Base-by-base conservation (phyloP, 2,113 vertebrate genomes). In the Scopus umbretta region DNA sequence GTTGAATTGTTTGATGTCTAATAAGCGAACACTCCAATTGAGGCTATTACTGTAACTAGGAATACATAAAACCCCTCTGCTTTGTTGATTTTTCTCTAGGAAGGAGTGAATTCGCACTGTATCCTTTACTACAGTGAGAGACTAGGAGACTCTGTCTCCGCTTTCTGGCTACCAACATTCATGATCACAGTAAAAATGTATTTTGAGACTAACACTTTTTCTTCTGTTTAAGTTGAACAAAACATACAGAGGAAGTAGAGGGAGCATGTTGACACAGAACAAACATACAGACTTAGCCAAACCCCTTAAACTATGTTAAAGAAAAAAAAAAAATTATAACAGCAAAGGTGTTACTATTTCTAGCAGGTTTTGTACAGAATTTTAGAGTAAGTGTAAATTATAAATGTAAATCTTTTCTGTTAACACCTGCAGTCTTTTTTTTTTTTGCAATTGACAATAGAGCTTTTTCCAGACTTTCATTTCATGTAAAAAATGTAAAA, bases 1-100 rank as follows among this genome's bases (percentile, higher is more conserved):
- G 49, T 66, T 84, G 63, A 95, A 74, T 86, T 94, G 91, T 70
- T 70, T 86, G 63, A 81, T 74, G 65, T 62, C 36, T 70, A 76
- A 40, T 66, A 80, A 78, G 25, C 5, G 26, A 87, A 52, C 42
- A 9, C 16, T 53, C 26, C 58, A 59, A 34, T 6, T 26, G 45
- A 91, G 73, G 42, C 29, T 86, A 78, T 56, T 89, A 42, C 59
- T 78, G 10, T n/a, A 59, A 30, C 34, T 45, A n/a, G 36, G 23
- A 76, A 89, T 65, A 80, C 63, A 40, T 66, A 66, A 81, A 90
- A 71, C 10, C 10, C 58, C 63, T 70, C 45, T 55, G 52, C 7
- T 75, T 72, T 67, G 38, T 45, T 61, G 45, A 61, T 55, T 76
- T 76, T 53, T 79, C 52, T 88, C 36, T 20, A 42, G 16, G 42